These are phyloP conservation scores for Ochotona curzoniae DNA, from an alignment of 2,113 vertebrate genomes.

Conservation along the genomic window DNA sequence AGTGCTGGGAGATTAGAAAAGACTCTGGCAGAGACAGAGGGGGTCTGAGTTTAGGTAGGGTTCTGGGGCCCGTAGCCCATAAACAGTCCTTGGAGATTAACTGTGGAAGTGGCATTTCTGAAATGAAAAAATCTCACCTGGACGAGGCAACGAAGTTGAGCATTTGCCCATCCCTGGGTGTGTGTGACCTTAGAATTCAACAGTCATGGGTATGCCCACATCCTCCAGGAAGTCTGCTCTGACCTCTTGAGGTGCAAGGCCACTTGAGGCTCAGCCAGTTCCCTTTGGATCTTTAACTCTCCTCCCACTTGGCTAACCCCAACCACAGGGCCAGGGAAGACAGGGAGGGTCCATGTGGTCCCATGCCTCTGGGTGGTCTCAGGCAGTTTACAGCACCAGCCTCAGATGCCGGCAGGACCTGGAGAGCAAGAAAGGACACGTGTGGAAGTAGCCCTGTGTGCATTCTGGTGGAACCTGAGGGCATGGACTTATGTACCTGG, in stretches of 20 bases:
- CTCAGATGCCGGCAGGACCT: neutral
- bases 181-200: constrained; percentile 25
- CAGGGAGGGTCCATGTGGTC: neutral
- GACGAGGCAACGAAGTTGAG: neutral
- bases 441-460: no score
- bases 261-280: neutral
- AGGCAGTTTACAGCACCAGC: neutral
- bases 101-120: constrained; percentile 3
- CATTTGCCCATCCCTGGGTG: neutral
- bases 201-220: neutral
- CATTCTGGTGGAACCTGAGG: neutral
- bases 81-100: neutral
- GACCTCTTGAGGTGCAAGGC: neutral
- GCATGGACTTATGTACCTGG: neutral
- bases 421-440: neutral
- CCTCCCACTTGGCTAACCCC: neutral
- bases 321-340: neutral
- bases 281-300: neutral
- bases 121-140: constrained; percentile 2
- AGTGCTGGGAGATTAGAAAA: neutral
- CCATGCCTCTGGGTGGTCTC: neutral
- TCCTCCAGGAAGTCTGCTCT: constrained; percentile 1
- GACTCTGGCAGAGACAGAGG: neutral
- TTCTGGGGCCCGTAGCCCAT: neutral
- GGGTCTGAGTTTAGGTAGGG: neutral